A percentile compares a stretch with the other conserved stretches of the same genome.
Conservation (phyloP, 2,888 invertebrate genomes). For the Tenodera sinensis region DNA sequence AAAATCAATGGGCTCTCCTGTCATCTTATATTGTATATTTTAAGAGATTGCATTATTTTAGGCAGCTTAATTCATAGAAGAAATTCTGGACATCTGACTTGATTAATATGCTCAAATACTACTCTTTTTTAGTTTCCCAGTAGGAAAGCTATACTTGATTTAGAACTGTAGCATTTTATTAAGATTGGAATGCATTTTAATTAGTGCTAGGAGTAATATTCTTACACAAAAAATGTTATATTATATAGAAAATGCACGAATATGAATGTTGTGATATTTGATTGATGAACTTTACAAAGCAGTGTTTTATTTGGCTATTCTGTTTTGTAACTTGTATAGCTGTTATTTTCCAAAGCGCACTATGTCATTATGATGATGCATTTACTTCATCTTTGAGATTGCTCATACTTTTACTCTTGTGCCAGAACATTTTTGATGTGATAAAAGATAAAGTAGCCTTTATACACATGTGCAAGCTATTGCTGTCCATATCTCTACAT, state of each 20-base stretch:
- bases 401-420: background rate
- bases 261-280: background rate
- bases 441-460: background rate
- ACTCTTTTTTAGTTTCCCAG: background rate
- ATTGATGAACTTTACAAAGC: background rate
- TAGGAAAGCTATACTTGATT: background rate
- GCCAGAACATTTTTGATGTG: background rate
- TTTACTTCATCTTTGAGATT: background rate
- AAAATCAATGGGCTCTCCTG: background rate
- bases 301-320: background rate
- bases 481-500: background rate
- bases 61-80: background rate
- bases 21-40: background rate
- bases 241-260: background rate
- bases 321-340: background rate
- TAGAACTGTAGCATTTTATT: background rate
- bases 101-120: background rate
- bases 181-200: background rate
- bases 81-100: background rate
- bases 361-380: background rate
- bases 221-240: background rate
- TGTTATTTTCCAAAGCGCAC: background rate
- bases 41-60: background rate
- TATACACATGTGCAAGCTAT: background rate
- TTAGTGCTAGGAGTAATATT: background rate